Base-by-base conservation (phyloP, 2,797 vertebrate species). In the Mus minutoides region DNA sequence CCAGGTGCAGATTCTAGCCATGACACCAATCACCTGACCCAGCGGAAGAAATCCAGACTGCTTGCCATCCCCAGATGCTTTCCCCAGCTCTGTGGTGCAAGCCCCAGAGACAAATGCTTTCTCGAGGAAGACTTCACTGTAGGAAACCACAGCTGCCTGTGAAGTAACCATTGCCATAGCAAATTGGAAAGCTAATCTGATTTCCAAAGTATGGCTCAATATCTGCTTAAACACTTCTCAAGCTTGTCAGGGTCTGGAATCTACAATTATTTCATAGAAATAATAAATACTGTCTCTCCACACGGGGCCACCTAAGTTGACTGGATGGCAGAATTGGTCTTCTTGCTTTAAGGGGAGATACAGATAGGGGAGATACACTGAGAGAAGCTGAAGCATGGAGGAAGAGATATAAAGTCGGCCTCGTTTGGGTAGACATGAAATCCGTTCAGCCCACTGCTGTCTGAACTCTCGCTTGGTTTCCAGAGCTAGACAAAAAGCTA, bases 131-230 rank as follows among this genome's bases (percentile, higher is more conserved):
- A 91, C 97, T 97, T 97, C 96, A 96, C 98, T 98, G 98, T 98
- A 97, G 97, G 95, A 96, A 98, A 95, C 87, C 96, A 95, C 98
- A 98, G 98, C 98, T 98, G 97, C 96, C 98, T 98, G 93, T 97
- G 96, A 97, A 98, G 96, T 97, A 97, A 97, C 98, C 98, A 97
- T 95, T 90, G 97, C 97, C 97, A 94, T 96, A 95, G 98, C 97
- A 98, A 96, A 98, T 98, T 98, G 94, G 94, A 96, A 98, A 97
- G 96, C 94, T 98, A 98, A 98, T 98, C 96, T 97, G 97, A 98
- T 98, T 98, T 98, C 95, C 94, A 97, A 98, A 93, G 97, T 96
- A 96, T 97, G 95, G 94, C 94, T 94, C 97, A 96, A 97, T 98
- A 94, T 97, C 97, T 98, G 96, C 97, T 98, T 98, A 98, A 98